Conservation (phyloP, 2,888 invertebrate genomes). For the Trichacis sp. region DNA sequence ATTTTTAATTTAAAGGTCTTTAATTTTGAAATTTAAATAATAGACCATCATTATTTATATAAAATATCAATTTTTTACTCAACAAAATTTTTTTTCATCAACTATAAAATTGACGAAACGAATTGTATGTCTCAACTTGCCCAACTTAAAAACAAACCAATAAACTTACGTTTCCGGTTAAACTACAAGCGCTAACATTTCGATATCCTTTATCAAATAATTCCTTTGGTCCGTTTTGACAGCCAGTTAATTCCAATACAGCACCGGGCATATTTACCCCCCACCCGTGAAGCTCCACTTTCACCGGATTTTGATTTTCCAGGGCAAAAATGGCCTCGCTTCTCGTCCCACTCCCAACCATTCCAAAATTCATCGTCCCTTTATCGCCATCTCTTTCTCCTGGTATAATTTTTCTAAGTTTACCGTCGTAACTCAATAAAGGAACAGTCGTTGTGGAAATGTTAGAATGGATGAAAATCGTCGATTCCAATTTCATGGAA, state of each 20-base stretch:
- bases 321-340: conserved; percentile 80
- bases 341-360: conserved; percentile 75
- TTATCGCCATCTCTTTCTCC: conserved; percentile 60
- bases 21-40: too few relatives aligned
- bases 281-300: conserved; percentile 75
- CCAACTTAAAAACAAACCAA: too few relatives aligned
- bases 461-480: conserved; percentile 79
- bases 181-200: conserved; percentile 64
- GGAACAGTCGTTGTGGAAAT: conserved; percentile 80
- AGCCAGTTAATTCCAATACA: conserved; percentile 74
- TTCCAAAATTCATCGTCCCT: conserved; percentile 74
- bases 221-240: conserved; percentile 71
- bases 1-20: too few relatives aligned
- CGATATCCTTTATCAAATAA: conserved; percentile 60
- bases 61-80: too few relatives aligned
- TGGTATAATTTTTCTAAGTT: conserved; percentile 70
- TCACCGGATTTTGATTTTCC: conserved; percentile 82
- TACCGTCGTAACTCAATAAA: conserved; percentile 80
- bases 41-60: too few relatives aligned
- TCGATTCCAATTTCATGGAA: conserved; percentile 73
- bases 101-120: too few relatives aligned
- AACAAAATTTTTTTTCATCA: too few relatives aligned
- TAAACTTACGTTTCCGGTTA: conserved; percentile 61
- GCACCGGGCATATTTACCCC: conserved; percentile 74
- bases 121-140: too few relatives aligned